phyloP scores from a whole-genome alignment of 2,113 vertebrate genomes.

The Gila orcuttii region DNA sequence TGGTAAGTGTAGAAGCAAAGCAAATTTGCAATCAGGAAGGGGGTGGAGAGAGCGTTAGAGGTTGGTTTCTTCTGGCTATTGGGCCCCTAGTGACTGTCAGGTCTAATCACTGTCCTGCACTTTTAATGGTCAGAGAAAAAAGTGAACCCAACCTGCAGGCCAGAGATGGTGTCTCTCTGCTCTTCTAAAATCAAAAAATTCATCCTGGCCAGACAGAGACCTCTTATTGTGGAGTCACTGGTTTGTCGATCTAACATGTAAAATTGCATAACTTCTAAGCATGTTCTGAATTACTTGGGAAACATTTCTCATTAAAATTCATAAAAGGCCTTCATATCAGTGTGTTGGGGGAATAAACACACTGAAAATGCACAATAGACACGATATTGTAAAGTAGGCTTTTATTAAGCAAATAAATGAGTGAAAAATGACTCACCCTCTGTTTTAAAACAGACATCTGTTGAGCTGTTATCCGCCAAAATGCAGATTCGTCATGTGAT shows the following conservation, averaged over 20 bases:
- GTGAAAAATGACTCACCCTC: too few species aligned
- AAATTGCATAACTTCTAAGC: too few species aligned
- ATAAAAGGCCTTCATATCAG: not conserved
- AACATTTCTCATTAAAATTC: not conserved
- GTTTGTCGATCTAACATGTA: not conserved
- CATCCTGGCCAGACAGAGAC: not conserved
- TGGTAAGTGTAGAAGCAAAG: slow-evolving; percentile 6
- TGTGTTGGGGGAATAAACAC: too few species aligned
- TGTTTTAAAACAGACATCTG: too few species aligned
- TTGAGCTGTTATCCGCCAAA: too few species aligned
- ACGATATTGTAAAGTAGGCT: too few species aligned
- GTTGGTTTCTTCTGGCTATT: not conserved
- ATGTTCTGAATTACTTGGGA: not conserved
- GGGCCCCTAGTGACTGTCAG: slow-evolving; percentile 34
- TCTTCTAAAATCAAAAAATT: not conserved
- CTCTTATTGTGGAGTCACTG: not conserved
- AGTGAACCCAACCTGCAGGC: slow-evolving; percentile 11
- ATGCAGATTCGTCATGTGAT: too few species aligned
- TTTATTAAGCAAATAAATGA: too few species aligned
- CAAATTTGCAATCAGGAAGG: slow-evolving; percentile 1
- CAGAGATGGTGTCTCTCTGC: not conserved
- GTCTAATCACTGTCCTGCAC: slow-evolving; percentile 22
- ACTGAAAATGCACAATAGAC: too few species aligned
- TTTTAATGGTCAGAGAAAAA: not conserved
- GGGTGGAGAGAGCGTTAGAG: not conserved